Evolutionary conservation across 1,140 invertebrate genomes (phyloP).

Genomic region (Drosophila truncata): DNA sequence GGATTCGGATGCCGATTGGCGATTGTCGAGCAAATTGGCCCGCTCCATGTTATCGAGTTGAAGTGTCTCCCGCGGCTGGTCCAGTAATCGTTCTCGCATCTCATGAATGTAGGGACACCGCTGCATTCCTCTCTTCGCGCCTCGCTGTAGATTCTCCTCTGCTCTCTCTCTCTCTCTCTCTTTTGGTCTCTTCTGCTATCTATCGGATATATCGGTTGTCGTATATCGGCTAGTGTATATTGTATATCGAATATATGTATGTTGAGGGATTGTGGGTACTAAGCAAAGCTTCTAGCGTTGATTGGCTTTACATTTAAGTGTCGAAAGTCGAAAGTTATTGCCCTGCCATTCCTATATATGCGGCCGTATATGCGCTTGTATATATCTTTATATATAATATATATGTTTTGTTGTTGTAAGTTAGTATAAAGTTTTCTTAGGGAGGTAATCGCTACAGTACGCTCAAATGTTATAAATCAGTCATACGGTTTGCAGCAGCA

Average conservation of each 20-base stretch:
- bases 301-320: slow-evolving; percentile 8
- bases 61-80: slow-evolving; percentile 87
- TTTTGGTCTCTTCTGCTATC: slow-evolving; percentile 39
- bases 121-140: slow-evolving; percentile 88
- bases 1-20: slow-evolving; percentile 87
- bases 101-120: slow-evolving; percentile 95
- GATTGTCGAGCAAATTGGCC: slow-evolving; percentile 87
- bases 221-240: neutral
- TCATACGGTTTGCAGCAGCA: slow-evolving; percentile 79
- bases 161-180: neutral
- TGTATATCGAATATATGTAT: slow-evolving; percentile 1
- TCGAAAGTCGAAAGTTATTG: slow-evolving; percentile 33
- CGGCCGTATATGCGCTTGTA: slow-evolving; percentile 19
- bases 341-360: slow-evolving; percentile 32
- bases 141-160: slow-evolving; percentile 28
- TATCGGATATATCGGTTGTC: slow-evolving; percentile 7
- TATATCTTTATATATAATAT: slow-evolving; percentile 10
- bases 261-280: neutral
- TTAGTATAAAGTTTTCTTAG: slow-evolving; percentile 49
- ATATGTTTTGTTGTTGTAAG: slow-evolving; percentile 18
- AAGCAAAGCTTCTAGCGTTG: slow-evolving; percentile 28
- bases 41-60: slow-evolving; percentile 86
- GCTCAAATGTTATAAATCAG: slow-evolving; percentile 68
- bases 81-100: slow-evolving; percentile 94
- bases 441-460: slow-evolving; percentile 61